Base-by-base conservation (phyloP, 64 coral and sea anemone species). In the Montipora capricornis region DNA sequence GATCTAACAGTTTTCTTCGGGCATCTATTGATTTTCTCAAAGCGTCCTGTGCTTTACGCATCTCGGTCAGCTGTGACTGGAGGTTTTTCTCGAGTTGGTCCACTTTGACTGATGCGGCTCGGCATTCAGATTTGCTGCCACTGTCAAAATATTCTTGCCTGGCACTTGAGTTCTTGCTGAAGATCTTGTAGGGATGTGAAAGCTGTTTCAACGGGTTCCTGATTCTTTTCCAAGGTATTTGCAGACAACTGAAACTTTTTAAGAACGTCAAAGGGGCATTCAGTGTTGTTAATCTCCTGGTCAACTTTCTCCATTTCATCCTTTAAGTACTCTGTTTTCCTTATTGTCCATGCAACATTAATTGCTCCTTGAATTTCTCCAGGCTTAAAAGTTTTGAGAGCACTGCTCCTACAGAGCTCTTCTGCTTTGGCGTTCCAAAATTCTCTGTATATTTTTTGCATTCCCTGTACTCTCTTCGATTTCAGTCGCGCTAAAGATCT, bases 281-380 rank as follows among this genome's bases (percentile, higher is more conserved):
- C 24, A 24, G 24, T 60, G 20, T 74, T 7, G 66, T 49, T 47
- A 17, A 88, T 51, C 46, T 70, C 16, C 12, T 49, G 17, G 85
- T 88, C 44, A 49, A 88, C 67, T 37, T 73, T 50, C 15, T 88
- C 62, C 67, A 88, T 46, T 70, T 88, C 67, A 15, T 88, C 74
- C 79, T 91, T 81, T 29, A 91, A 60, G 46, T 75, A 8, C 3
- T 76, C 79, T 74, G 79, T 73, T 82, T 91, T 91, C 70, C 68
- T 76, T 13, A 64, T 45, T 70, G 45, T 91, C 89, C 78, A 91
- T 51, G 62, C 78, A 20, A 81, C 78, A 91, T 91, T 91, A 70
- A 91, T 91, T 1, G 89, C 64, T 49, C 78, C 89, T 70, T 91
- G 89, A 91, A 91, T 91, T 47, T 91, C 47, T 48, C 64, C 64